Conservation (phyloP, 2,113 vertebrate genomes). For the Pelecanus crispus region DNA sequence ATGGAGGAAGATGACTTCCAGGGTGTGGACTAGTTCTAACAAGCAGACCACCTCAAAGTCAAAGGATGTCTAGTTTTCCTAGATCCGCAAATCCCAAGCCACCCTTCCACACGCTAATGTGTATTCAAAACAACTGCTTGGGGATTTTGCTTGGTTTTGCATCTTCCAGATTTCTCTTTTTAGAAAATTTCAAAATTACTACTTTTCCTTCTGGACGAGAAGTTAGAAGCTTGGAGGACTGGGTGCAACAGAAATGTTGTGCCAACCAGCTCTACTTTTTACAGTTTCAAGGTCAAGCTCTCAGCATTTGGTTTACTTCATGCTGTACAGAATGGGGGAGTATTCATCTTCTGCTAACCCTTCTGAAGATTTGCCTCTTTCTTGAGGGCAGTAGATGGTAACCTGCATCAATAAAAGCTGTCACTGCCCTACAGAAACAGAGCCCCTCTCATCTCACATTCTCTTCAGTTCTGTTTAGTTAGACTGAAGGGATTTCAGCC, state of each 20-base stretch:
- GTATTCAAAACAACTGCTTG: background rate
- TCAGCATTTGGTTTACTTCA: background rate
- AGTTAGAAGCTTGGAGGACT: background rate
- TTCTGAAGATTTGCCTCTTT: background rate
- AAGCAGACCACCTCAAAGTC: background rate
- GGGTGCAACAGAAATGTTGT: background rate
- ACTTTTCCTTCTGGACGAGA: background rate
- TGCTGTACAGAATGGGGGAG: background rate
- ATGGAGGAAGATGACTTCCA: background rate
- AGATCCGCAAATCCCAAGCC: background rate
- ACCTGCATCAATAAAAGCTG: background rate
- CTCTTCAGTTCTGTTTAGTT: background rate
- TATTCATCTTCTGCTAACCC: background rate
- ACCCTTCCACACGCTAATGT: background rate
- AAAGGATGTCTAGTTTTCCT: background rate
- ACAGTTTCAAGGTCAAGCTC: background rate
- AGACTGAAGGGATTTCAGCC: background rate
- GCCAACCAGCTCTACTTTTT: background rate
- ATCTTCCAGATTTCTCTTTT: background rate
- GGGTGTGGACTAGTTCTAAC: background rate
- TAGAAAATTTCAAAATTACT: background rate
- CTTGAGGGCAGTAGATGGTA: background rate
- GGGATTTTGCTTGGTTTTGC: background rate
- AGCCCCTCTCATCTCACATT: background rate
- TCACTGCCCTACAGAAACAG: background rate